Evolutionary conservation across 2,797 vertebrate species (phyloP), one percentile per base, ranked within the genome.

Genomic region (Mus minutoides): DNA sequence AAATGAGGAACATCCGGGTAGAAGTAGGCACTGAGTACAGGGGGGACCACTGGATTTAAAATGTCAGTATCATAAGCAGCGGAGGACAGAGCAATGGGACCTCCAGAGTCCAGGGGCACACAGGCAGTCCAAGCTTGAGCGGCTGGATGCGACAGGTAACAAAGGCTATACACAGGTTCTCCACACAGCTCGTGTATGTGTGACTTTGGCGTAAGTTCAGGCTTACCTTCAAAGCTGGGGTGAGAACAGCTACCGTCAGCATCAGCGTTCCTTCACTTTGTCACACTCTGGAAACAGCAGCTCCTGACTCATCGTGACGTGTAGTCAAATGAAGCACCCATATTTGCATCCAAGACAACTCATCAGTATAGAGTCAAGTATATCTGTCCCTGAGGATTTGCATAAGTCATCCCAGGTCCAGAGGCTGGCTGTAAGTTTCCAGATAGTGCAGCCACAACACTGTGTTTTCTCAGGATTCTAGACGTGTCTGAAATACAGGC

Each of bases 291-390:
- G 67, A 96, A 89, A 85, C 7, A n/a, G 9, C 6, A 40, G 71
- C 54, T 89, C 34, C 3, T 94, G 93, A 97, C 56, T 96, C 94
- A 83, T 24, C 3, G 17, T 37, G 76, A 87, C 2, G 7, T 8
- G 29, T 24, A 58, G 54, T 40, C 22, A 79, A 93, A 76, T 1
- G 54, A 78, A 49, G 19, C 2, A 0, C 3, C 34, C 40, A 14
- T 31, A 10, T 58, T 31, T 78, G 71, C 58, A 73, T 40, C 46
- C 17, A 7, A 58, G 85, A 43, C 31, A 64, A 29, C 17, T 49
- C 76, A 1, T 29, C 26, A 34, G 8, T 26, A 31, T 26, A 56
- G 5, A 73, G 52, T 54, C 22, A 71, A 40, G 85, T 31, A 0
- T 37, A 1, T 21, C 24, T 22, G 9, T 2, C 56, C 26, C 79